phyloP scores from a whole-genome alignment of 2,888 invertebrate species.

The Tortricodes alternella region DNA sequence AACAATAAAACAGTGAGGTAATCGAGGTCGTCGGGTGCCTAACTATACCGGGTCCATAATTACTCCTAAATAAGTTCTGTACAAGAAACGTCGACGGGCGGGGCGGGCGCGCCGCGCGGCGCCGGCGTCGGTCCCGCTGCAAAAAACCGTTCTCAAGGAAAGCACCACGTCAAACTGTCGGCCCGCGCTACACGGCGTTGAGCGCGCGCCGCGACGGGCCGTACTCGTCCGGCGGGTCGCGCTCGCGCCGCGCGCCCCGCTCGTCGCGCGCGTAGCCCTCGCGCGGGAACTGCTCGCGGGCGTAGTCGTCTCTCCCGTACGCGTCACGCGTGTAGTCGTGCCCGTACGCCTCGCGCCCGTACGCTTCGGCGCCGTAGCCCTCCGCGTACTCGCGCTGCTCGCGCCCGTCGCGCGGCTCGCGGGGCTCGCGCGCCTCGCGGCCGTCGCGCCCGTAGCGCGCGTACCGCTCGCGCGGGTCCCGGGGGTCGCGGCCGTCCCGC shows the following conservation, averaged over 20 bases:
- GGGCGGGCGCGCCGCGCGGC: conserved; percentile 25
- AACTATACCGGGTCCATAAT: conserved; percentile 1
- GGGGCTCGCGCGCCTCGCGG: conserved; percentile 34
- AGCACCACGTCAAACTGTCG: conserved; percentile 38
- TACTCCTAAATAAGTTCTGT: neutral
- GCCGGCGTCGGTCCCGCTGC: conserved; percentile 32
- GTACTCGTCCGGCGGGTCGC: conserved; percentile 79
- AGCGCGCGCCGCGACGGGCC: conserved; percentile 86
- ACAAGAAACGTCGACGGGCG: conserved; percentile 23
- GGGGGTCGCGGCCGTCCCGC: conserved; percentile 35
- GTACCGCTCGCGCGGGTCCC: conserved; percentile 40
- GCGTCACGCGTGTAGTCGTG: conserved; percentile 65
- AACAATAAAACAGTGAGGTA: conserved; percentile 23
- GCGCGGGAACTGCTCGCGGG: conserved; percentile 75
- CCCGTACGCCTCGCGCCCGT: conserved; percentile 65
- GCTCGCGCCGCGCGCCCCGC: conserved; percentile 67
- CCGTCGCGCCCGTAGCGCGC: conserved; percentile 43
- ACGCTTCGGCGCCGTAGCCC: conserved; percentile 59
- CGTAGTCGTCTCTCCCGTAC: conserved; percentile 62
- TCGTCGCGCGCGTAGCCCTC: conserved; percentile 60
- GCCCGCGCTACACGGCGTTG: conserved; percentile 86
- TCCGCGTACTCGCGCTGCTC: conserved; percentile 52
- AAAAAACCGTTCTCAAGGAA: conserved; percentile 40
- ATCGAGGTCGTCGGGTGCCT: conserved; percentile 3
- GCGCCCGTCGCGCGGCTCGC: conserved; percentile 56